Evolutionary conservation across 2,888 invertebrate species (phyloP), one percentile per base, ranked within the genome.

Genomic region (Fragum whitleyi): DNA sequence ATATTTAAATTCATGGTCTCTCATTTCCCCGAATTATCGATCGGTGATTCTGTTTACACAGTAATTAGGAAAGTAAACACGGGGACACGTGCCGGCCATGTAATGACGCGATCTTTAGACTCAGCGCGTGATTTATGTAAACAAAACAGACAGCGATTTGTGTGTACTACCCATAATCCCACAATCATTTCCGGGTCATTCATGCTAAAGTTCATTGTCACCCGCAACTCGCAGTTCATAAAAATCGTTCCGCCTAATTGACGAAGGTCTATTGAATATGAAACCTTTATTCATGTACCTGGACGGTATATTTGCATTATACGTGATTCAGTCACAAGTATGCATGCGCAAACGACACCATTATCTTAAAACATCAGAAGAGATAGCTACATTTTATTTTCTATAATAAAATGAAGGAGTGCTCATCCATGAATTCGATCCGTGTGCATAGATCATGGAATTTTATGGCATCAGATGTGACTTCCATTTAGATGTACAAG

Each of bases 41-140:
- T 65, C 42, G 42, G 21, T 32, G 23, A 2, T 9, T 11, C 1
- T 65, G 65, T 84, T 84, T 84, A 77, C 62, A 47, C 42, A 70
- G 69, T 77, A 70, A 85, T 85, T 80, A 83, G 32, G 39, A 57
- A 53, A 11, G 85, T 81, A 80, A 85, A 85, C 83, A 85, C n/a
- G 19, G 36, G 28, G 71, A 74, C 85, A 85, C 85, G 83, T 83
- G 83, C 47, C 26, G 23, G 19, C 42, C 65, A 21, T 65, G 65
- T 65, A 65, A 65, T 65, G 65, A 65, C 65, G 65, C 65, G 65
- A 65, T 65, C 65, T 65, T 36, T 65, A 36, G 42, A 21, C 65
- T 65, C 16, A 36, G 74, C 76, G 76, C 81, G 81, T 73, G 76
- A 74, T 51, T 72, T 71, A 51, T 83, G 85, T 81, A 78, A 85